Conservation (phyloP, 2,888 invertebrate genomes). For the Bombyx huttoni region DNA sequence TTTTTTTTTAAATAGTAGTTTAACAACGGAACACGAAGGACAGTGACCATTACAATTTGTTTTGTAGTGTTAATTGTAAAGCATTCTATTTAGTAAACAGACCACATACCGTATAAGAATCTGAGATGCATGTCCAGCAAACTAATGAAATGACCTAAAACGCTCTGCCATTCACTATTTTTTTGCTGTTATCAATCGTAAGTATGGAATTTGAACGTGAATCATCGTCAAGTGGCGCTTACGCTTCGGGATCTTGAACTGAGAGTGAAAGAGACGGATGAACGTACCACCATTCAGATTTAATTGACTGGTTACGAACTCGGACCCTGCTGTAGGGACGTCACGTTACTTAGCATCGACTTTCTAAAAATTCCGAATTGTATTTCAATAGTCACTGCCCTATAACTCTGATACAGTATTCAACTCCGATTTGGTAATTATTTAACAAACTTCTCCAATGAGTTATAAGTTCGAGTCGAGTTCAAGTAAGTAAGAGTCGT, state of each 20-base stretch:
- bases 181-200: slow-evolving; percentile 65
- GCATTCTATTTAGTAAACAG: slow-evolving; percentile 22
- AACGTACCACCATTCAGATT: slow-evolving; percentile 62
- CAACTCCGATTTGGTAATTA: neutral
- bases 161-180: slow-evolving; percentile 56
- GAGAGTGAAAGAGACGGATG: slow-evolving; percentile 54
- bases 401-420: slow-evolving; percentile 26
- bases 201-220: slow-evolving; percentile 66
- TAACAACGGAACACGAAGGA: too few relatives aligned
- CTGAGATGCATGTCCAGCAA: slow-evolving; percentile 34
- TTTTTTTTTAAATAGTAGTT: too few relatives aligned
- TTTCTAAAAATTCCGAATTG: slow-evolving; percentile 64
- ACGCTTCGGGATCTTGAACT: slow-evolving; percentile 45
- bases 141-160: slow-evolving; percentile 52
- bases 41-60: too few relatives aligned
- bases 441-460: neutral
- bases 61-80: too few relatives aligned
- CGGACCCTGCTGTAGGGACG: slow-evolving; percentile 64
- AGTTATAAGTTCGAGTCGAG: too few relatives aligned
- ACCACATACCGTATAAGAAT: slow-evolving; percentile 32
- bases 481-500: too few relatives aligned
- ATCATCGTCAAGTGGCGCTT: slow-evolving; percentile 69
- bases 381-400: slow-evolving; percentile 29
- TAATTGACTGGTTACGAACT: slow-evolving; percentile 69
- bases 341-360: slow-evolving; percentile 58